A percentile compares a stretch with the other conserved stretches of the same genome.
Conservation (phyloP, 1,140 invertebrate species). For the Drosophila prosaltans region DNA sequence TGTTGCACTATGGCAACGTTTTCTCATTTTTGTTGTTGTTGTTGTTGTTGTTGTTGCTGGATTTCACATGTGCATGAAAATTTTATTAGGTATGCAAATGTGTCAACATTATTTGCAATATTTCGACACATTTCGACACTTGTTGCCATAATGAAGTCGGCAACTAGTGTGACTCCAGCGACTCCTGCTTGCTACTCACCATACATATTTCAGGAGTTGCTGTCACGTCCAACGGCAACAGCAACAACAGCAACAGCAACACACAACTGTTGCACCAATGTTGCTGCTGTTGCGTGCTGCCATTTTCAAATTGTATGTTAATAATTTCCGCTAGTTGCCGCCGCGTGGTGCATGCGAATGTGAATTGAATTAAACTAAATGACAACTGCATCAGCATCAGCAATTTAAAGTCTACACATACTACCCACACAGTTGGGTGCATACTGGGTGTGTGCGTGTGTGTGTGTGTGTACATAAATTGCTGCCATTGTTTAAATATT, state of each 20-base stretch:
- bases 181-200: constrained; percentile 8
- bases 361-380: constrained; percentile 66
- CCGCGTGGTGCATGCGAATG: constrained; percentile 37
- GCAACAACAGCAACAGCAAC: constrained; percentile 22
- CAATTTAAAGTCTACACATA: constrained; percentile 43
- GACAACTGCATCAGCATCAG: constrained; percentile 39
- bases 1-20: constrained; percentile 38
- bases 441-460: constrained; percentile 8
- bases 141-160: constrained; percentile 75
- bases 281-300: constrained; percentile 35
- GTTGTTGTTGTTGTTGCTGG: not conserved
- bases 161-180: constrained; percentile 2
- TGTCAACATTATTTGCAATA: constrained; percentile 79
- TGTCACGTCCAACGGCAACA: constrained; percentile 17
- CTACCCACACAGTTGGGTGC: not conserved
- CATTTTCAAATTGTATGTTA: constrained; percentile 29
- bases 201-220: constrained; percentile 54
- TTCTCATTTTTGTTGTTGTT: constrained; percentile 1
- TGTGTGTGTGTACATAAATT: constrained; percentile 61
- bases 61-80: constrained; percentile 47
- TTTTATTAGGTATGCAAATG: constrained; percentile 83
- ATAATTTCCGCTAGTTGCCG: constrained; percentile 38
- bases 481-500: constrained; percentile 82
- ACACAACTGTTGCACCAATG: constrained; percentile 56
- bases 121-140: constrained; percentile 75